phyloP scores from a whole-genome alignment of 2,797 vertebrate species.

The Siniperca obscura region DNA sequence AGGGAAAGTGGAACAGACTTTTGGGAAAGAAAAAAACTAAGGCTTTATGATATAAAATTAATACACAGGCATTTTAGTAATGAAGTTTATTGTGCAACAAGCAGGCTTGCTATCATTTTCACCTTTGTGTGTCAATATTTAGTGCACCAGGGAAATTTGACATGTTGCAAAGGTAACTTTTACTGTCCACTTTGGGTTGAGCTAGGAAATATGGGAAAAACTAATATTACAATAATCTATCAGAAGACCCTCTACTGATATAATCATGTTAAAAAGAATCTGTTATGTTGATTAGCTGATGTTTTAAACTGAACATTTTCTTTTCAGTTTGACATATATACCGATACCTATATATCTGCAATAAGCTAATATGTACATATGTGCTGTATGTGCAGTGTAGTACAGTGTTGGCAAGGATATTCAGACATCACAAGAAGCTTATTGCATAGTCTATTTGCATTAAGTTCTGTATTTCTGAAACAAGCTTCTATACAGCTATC shows the following conservation, averaged over 20 bases:
- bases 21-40: background rate
- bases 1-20: no score
- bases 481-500: background rate
- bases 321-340: background rate
- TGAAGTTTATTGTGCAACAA: background rate
- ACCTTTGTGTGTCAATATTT: background rate
- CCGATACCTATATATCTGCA: background rate
- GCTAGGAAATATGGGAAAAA: no score
- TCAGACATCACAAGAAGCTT: background rate
- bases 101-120: background rate
- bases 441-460: background rate
- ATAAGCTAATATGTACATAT: background rate
- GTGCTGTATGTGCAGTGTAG: background rate
- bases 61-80: background rate
- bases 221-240: no score
- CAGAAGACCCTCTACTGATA: no score
- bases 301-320: no score
- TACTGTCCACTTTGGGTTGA: no score
- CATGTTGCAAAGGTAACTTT: background rate
- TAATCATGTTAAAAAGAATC: no score
- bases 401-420: background rate
- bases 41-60: background rate
- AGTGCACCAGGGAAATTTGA: background rate
- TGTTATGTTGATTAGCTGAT: no score
- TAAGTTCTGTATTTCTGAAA: background rate